Conservation (phyloP, 2,113 vertebrate species). For the Pseudopipra pipra region DNA sequence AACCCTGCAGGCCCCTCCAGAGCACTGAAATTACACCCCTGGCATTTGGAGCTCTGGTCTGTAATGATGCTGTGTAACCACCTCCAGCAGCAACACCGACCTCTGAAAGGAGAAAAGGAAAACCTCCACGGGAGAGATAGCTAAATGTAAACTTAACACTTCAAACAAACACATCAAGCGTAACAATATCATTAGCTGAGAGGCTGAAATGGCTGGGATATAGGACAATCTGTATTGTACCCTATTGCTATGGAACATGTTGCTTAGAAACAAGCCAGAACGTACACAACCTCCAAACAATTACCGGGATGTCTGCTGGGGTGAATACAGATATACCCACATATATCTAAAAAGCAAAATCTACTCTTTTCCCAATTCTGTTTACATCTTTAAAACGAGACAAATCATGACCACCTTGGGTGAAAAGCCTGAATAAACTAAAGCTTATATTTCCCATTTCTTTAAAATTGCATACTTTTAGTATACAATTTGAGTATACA, state of each 20-base stretch:
- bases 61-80: not conserved
- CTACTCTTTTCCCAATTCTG: not conserved
- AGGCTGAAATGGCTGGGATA: not conserved
- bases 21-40: not conserved
- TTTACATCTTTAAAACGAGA: not conserved
- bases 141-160: not conserved
- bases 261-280: conserved; percentile 55
- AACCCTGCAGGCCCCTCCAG: not conserved
- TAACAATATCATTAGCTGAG: not conserved
- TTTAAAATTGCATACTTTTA: not conserved
- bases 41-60: not conserved
- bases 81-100: not conserved
- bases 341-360: not conserved
- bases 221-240: not conserved
- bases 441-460: not conserved
- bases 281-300: not conserved
- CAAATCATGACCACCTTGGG: not conserved
- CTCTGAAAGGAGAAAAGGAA: not conserved
- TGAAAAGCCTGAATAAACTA: not conserved
- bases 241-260: not conserved
- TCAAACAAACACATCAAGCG: not conserved
- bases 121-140: not conserved
- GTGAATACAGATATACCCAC: not conserved
- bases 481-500: not conserved
- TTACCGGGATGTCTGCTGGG: not conserved